A percentile compares a stretch with the other conserved stretches of the same genome.
Evolutionary conservation across 2,113 vertebrate genomes (phyloP).

Genomic region (Acrocephalus kingi): DNA sequence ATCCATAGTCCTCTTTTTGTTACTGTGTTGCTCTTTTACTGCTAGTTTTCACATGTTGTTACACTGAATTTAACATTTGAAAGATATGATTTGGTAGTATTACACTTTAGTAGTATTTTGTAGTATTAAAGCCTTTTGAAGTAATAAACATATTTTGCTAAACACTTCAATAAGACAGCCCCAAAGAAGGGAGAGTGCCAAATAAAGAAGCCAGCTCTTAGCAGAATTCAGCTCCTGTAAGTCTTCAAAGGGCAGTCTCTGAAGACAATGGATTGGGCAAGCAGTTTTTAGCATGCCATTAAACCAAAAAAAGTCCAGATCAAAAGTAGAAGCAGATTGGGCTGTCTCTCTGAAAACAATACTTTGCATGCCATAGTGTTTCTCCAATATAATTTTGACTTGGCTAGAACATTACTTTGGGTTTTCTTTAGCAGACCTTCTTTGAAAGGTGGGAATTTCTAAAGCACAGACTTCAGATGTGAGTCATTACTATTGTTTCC

Average conservation of each 20-base stretch:
- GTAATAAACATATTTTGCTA: not conserved
- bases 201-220: not conserved
- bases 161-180: not conserved
- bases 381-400: constrained; percentile 43
- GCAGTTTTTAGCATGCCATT: constrained; percentile 60
- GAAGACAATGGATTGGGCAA: constrained; percentile 63
- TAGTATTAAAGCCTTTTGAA: not conserved
- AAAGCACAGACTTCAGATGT: constrained; percentile 40
- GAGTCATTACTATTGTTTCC: constrained; percentile 79
- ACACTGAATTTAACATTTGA: not conserved
- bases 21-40: not conserved
- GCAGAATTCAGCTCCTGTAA: not conserved
- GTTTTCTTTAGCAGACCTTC: constrained; percentile 54
- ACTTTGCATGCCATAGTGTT: constrained; percentile 44
- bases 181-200: not conserved
- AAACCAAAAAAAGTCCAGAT: constrained; percentile 58
- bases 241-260: constrained; percentile 32
- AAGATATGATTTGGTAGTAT: not conserved
- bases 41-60: not conserved
- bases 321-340: constrained; percentile 15
- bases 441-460: constrained; percentile 73
- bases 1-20: not conserved
- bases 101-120: not conserved
- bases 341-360: constrained; percentile 51
- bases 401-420: constrained; percentile 8